Evolutionary conservation across 2,888 invertebrate species (phyloP).

Genomic region (Gymnoscelis rufifasciata): DNA sequence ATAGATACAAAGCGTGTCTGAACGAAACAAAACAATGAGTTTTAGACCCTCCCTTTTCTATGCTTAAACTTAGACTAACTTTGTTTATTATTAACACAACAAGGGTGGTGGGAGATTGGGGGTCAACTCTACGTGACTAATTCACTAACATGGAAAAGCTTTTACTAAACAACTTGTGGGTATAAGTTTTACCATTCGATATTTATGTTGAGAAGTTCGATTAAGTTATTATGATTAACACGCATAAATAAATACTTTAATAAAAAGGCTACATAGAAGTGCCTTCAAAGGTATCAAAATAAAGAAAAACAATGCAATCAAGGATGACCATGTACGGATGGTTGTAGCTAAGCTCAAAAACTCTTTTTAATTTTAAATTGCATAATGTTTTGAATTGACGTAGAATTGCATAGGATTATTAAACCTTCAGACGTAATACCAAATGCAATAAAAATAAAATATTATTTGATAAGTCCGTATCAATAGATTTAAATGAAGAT

Average conservation of each 20-base stretch:
- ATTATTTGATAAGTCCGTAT: too few species aligned
- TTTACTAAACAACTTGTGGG: conserved; percentile 48
- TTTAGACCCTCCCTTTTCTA: neutral
- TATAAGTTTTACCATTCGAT: conserved; percentile 36
- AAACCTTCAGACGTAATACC: too few species aligned
- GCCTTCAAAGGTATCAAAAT: neutral
- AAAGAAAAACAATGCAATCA: neutral
- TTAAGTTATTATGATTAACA: conserved; percentile 3
- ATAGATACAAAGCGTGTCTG: too few species aligned
- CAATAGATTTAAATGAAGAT: too few species aligned
- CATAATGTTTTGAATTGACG: too few species aligned
- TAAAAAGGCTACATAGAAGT: too few species aligned
- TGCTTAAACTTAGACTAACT: neutral
- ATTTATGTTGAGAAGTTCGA: conserved; percentile 16
- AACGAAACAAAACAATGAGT: too few species aligned
- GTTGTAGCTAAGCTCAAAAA: too few species aligned
- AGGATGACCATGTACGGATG: too few species aligned
- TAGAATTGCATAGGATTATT: too few species aligned
- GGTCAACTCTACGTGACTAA: conserved; percentile 48
- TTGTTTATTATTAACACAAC: neutral
- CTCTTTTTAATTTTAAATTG: too few species aligned
- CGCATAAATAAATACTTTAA: neutral
- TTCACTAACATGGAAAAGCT: conserved; percentile 52
- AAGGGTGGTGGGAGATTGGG: conserved; percentile 1
- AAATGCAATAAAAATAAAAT: too few species aligned